Percentiles rank a stretch among this genome's conserved stretches.
Conservation (phyloP, 2,113 vertebrate genomes). For the Polypterus senegalus region DNA sequence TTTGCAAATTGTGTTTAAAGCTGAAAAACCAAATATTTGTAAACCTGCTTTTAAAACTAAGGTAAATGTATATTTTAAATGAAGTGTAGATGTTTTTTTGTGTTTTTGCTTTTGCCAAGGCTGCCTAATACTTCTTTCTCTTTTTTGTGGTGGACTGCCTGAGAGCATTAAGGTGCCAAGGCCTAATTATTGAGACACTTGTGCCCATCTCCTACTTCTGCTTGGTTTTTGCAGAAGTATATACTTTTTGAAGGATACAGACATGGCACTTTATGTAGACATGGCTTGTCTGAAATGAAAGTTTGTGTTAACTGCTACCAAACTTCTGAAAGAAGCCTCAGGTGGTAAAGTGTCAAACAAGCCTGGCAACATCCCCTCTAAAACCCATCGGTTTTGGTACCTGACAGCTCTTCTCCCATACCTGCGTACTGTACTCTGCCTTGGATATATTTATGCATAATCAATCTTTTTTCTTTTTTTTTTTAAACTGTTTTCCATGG, state of each 20-base stretch:
- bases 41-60: slow-evolving; percentile 42
- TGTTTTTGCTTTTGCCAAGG: slow-evolving; percentile 27
- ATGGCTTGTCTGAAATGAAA: not conserved
- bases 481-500: slow-evolving; percentile 29
- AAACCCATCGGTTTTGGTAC: slow-evolving; percentile 38
- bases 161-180: no score
- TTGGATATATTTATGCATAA: slow-evolving; percentile 52
- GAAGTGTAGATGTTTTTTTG: slow-evolving; percentile 41
- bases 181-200: slow-evolving; percentile 5
- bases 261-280: not conserved
- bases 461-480: slow-evolving; percentile 43
- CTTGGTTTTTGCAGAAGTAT: slow-evolving; percentile 11
- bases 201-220: slow-evolving; percentile 26
- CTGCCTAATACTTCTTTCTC: slow-evolving; percentile 24
- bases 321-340: not conserved
- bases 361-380: slow-evolving; percentile 11
- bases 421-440: slow-evolving; percentile 54
- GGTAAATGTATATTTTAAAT: slow-evolving; percentile 67
- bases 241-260: not conserved
- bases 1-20: slow-evolving; percentile 45
- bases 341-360: not conserved
- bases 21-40: slow-evolving; percentile 53
- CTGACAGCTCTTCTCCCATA: slow-evolving; percentile 19
- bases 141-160: slow-evolving; percentile 17
- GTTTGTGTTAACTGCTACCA: not conserved